Evolutionary conservation across 2,888 invertebrate genomes (phyloP).

Genomic region (Thalpophila matura): DNA sequence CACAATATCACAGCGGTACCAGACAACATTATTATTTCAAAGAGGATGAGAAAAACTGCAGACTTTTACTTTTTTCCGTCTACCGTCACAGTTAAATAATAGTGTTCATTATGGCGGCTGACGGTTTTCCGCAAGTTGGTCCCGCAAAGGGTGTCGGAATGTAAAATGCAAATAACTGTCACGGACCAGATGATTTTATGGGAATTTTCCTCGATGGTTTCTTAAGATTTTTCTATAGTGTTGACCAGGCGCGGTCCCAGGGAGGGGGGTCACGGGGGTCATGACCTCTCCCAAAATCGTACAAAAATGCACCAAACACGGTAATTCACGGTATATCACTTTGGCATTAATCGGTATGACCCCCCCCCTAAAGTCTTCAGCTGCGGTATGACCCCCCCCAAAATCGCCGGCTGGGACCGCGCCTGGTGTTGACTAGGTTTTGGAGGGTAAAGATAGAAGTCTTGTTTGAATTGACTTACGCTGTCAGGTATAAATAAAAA

Average conservation of each 20-base stretch:
- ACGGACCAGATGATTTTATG: slow-evolving; percentile 44
- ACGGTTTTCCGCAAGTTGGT: slow-evolving; percentile 57
- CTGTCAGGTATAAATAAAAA: too few species aligned
- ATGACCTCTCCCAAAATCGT: too few species aligned
- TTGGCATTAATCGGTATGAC: too few species aligned
- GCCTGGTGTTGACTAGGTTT: neutral
- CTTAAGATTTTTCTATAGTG: slow-evolving; percentile 20
- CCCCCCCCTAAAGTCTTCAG: too few species aligned
- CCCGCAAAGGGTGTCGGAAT: slow-evolving; percentile 47
- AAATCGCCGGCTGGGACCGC: too few species aligned
- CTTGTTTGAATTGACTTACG: neutral
- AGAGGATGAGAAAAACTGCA: slow-evolving; percentile 29
- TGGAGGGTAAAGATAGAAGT: neutral
- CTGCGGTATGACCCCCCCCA: too few species aligned
- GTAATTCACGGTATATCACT: too few species aligned
- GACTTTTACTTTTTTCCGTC: slow-evolving; percentile 36
- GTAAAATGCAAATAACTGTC: slow-evolving; percentile 60
- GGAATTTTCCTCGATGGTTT: slow-evolving; percentile 44
- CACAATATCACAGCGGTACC: slow-evolving; percentile 36
- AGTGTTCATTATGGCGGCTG: slow-evolving; percentile 58
- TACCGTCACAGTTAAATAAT: slow-evolving; percentile 53
- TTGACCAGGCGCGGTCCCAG: too few species aligned
- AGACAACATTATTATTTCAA: slow-evolving; percentile 49
- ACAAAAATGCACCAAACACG: too few species aligned
- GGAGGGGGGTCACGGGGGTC: too few species aligned